Evolutionary conservation across 2,797 vertebrate species (phyloP).

Genomic region (Acridotheres tristis): DNA sequence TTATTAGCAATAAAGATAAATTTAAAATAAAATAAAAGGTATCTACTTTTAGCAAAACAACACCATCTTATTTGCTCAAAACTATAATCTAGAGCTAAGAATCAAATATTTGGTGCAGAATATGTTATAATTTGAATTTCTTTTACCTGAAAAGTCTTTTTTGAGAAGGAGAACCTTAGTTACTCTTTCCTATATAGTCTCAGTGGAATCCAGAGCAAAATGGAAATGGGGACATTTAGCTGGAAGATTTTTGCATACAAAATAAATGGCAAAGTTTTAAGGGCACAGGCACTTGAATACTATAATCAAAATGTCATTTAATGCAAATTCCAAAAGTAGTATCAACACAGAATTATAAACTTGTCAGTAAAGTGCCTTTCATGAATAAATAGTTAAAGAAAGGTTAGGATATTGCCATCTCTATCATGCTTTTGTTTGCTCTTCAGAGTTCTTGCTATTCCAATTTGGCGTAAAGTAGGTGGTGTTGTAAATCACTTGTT

Average conservation of each 20-base stretch:
- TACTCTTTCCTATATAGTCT: conserved; percentile 12
- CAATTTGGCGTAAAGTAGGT: neutral
- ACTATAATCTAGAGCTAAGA: neutral
- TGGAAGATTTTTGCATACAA: conserved; percentile 57
- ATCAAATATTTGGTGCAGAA: neutral
- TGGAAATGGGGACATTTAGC: conserved; percentile 67
- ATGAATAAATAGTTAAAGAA: conserved; percentile 66
- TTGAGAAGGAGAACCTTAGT: neutral
- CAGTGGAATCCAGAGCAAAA: conserved; percentile 46
- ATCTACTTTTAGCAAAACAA: neutral
- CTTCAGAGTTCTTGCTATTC: neutral
- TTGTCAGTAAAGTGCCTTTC: conserved; percentile 54
- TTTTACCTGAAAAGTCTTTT: conserved; percentile 13
- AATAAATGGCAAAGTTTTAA: conserved; percentile 70
- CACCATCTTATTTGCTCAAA: neutral
- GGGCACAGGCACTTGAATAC: conserved; percentile 65
- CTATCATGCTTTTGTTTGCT: neutral
- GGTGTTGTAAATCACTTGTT: neutral
- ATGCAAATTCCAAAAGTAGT: conserved; percentile 66
- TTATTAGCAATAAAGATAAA: neutral
- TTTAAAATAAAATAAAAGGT: neutral
- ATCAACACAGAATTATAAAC: conserved; percentile 67
- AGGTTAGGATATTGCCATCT: conserved; percentile 43
- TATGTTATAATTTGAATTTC: conserved; percentile 1
- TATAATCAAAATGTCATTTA: conserved; percentile 75